A percentile compares a stretch with the other conserved stretches of the same genome.
phyloP scores from a whole-genome alignment of 2,888 invertebrate species.

The Heteromyza rotundicornis region DNA sequence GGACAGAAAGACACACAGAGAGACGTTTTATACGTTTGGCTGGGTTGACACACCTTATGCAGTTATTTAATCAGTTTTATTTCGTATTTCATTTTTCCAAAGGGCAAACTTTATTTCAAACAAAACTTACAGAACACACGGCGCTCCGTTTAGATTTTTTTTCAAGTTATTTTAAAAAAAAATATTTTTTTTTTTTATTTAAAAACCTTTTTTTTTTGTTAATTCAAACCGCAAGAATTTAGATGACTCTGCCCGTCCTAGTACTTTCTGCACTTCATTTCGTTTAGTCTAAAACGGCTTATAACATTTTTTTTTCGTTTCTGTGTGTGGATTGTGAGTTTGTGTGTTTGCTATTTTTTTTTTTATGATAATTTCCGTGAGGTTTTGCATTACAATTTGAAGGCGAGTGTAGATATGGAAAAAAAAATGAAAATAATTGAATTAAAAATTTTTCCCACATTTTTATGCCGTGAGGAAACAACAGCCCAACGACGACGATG shows the following conservation, averaged over 20 bases:
- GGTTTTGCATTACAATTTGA: constrained; percentile 56
- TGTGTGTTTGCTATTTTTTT: constrained; percentile 9
- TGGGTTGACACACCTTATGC: constrained; percentile 44
- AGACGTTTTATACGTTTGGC: constrained; percentile 20
- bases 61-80: constrained; percentile 43
- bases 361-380: constrained; percentile 48
- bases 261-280: not conserved
- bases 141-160: no score
- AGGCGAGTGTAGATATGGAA: constrained; percentile 16
- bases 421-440: no score
- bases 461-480: constrained; percentile 31
- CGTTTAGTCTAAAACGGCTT: not conserved
- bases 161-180: no score
- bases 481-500: not conserved
- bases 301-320: not conserved
- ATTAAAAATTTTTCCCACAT: constrained; percentile 56
- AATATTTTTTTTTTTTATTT: no score
- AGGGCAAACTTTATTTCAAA: constrained; percentile 20
- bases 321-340: not conserved
- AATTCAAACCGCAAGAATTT: constrained; percentile 22
- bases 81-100: constrained; percentile 20
- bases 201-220: no score
- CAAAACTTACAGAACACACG: no score
- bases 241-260: not conserved
- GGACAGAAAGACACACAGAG: constrained; percentile 32